Conservation (phyloP, 2,113 vertebrate species). For the Progne subis region DNA sequence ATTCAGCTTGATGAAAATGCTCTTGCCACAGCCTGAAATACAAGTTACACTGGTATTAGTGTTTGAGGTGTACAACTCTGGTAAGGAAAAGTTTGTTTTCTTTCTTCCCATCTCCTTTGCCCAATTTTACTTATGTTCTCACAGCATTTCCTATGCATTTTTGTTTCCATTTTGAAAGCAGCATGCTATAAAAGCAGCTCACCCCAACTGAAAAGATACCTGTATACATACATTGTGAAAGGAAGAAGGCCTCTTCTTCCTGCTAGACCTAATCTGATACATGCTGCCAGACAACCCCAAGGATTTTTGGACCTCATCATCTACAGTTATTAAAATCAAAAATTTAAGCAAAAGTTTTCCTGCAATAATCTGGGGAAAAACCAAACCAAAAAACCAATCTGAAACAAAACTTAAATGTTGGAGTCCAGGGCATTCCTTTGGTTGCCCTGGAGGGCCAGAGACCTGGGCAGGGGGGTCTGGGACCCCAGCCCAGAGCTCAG, state of each 20-base stretch:
- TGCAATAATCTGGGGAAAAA: not conserved
- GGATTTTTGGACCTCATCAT: not conserved
- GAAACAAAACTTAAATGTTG: not conserved
- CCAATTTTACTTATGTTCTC: not conserved
- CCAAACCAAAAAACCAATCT: not conserved
- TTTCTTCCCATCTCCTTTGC: not conserved
- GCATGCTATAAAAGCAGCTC: not conserved
- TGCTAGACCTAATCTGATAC: not conserved
- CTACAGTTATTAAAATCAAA: not conserved
- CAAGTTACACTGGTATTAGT: not conserved
- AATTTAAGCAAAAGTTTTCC: not conserved
- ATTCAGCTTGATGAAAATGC: not conserved
- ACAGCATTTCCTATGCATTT: not conserved
- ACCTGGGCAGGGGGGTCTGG: no score
- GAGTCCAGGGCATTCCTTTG: no score
- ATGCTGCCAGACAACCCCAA: not conserved
- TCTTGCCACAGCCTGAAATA: not conserved
- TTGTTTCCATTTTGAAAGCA: not conserved
- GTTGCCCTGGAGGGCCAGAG: no score
- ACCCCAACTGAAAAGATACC: not conserved
- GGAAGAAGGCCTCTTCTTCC: not conserved
- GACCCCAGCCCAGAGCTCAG: no score
- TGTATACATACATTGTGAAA: not conserved
- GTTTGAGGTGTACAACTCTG: not conserved
- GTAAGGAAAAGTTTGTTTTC: not conserved